Percentiles rank a stretch among this genome's conserved stretches.
phyloP scores from a whole-genome alignment of 1,140 invertebrate genomes.

The Vanessa atalanta region DNA sequence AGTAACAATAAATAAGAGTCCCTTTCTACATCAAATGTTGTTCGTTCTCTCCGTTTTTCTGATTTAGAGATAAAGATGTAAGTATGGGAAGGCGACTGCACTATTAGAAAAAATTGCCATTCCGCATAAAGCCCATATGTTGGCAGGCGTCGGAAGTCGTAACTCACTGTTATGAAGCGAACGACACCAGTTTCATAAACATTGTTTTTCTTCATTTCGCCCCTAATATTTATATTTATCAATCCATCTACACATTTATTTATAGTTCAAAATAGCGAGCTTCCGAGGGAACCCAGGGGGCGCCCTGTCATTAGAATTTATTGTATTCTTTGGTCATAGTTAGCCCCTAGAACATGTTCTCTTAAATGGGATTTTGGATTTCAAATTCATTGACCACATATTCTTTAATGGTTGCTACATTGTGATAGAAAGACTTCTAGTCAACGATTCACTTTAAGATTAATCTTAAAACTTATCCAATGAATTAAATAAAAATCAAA shows the following conservation, averaged over 20 bases:
- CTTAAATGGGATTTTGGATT: constrained; percentile 50
- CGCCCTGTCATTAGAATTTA: constrained; percentile 76
- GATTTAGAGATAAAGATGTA: constrained; percentile 40
- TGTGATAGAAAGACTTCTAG: background rate
- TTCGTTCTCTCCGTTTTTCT: constrained; percentile 8
- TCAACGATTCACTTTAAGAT: too few species aligned
- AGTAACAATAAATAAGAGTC: background rate
- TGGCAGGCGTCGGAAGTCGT: constrained; percentile 77
- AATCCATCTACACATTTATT: constrained; percentile 81
- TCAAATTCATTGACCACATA: constrained; percentile 25
- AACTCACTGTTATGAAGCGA: constrained; percentile 80
- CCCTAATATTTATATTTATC: constrained; percentile 81
- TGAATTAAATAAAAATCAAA: too few species aligned
- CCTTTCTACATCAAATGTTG: background rate
- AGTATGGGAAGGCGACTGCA: constrained; percentile 28
- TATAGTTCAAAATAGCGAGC: constrained; percentile 77
- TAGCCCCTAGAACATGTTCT: constrained; percentile 52
- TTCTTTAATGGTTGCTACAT: background rate
- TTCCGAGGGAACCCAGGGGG: constrained; percentile 72
- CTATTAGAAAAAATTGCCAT: constrained; percentile 65
- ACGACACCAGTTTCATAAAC: constrained; percentile 81
- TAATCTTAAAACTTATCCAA: too few species aligned
- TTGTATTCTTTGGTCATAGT: constrained; percentile 74
- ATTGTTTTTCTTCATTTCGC: constrained; percentile 80
- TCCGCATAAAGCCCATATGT: constrained; percentile 71